Conservation (phyloP, 2,113 vertebrate species). For the Gymnobelideus leadbeateri region DNA sequence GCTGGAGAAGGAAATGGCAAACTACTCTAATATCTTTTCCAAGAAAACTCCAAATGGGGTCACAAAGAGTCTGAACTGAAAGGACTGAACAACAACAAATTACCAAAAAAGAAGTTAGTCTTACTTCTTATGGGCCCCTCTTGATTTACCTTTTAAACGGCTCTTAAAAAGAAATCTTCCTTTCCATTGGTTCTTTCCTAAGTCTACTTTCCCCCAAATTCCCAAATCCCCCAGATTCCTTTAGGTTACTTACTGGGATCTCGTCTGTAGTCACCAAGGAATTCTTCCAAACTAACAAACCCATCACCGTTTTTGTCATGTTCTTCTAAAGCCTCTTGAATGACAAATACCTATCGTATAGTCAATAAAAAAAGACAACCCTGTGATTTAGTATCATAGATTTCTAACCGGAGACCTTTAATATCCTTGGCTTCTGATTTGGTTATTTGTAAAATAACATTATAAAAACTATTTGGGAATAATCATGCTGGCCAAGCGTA, state of each 20-base stretch:
- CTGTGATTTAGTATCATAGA: background rate
- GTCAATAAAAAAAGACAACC: constrained; percentile 22
- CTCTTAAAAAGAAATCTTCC: background rate
- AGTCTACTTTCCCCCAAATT: background rate
- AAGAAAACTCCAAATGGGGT: background rate
- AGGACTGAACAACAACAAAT: background rate
- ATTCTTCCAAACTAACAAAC: constrained; percentile 94
- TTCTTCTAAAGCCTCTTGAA: constrained; percentile 95
- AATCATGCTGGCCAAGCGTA: background rate
- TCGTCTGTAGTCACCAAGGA: constrained; percentile 92
- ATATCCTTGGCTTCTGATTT: background rate
- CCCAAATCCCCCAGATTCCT: background rate
- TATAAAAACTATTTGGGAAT: background rate
- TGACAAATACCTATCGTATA: constrained; percentile 91
- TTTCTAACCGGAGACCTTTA: background rate
- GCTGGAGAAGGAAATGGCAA: background rate
- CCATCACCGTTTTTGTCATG: constrained; percentile 94
- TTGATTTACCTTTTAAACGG: background rate
- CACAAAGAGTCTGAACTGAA: background rate
- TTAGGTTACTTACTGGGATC: constrained; percentile 89
- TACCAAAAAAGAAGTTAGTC: constrained; percentile 8
- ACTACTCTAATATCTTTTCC: no score
- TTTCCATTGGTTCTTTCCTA: constrained; percentile 4
- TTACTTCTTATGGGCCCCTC: background rate
- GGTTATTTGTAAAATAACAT: background rate